phyloP scores from a whole-genome alignment of 2,113 vertebrate genomes.

The Rhinoptilus africanus region DNA sequence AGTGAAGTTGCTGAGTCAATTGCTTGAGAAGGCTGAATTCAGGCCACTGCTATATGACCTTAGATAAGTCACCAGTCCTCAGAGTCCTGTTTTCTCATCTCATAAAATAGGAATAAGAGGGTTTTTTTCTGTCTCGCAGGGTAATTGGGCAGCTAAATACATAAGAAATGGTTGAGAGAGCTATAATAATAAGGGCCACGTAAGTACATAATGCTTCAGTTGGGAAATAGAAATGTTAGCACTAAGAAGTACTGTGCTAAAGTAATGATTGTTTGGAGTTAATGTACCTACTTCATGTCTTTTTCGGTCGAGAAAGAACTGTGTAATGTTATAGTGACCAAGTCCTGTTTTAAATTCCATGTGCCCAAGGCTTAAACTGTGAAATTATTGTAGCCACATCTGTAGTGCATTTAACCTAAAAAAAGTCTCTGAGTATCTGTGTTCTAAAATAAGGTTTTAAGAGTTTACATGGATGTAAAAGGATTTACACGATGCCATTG shows the following conservation, averaged over 20 bases:
- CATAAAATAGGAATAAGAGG: neutral
- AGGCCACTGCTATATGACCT: neutral
- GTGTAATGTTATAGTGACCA: neutral
- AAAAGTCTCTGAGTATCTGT: neutral
- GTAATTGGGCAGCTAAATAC: neutral
- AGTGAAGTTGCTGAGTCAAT: neutral
- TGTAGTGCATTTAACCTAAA: slow-evolving; percentile 8
- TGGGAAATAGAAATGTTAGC: slow-evolving; percentile 13
- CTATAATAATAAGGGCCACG: neutral
- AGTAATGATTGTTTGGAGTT: slow-evolving; percentile 19
- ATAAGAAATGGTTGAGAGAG: slow-evolving; percentile 11
- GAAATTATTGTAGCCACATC: slow-evolving; percentile 32
- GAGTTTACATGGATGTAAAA: slow-evolving; percentile 9
- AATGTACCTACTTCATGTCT: slow-evolving; percentile 1
- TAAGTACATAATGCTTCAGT: slow-evolving; percentile 17
- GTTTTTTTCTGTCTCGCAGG: neutral
- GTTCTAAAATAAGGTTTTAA: slow-evolving; percentile 26
- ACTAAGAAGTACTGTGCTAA: neutral
- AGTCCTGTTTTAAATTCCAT: slow-evolving; percentile 18
- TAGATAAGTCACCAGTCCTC: neutral
- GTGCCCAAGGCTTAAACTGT: neutral
- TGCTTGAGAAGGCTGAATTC: neutral
- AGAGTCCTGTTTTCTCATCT: neutral
- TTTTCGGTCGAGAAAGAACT: neutral
- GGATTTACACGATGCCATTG: neutral